Percentiles rank a stretch among this genome's conserved stretches.
Conservation (phyloP, 1,140 invertebrate genomes). For the Carcinoscorpius rotundicauda region DNA sequence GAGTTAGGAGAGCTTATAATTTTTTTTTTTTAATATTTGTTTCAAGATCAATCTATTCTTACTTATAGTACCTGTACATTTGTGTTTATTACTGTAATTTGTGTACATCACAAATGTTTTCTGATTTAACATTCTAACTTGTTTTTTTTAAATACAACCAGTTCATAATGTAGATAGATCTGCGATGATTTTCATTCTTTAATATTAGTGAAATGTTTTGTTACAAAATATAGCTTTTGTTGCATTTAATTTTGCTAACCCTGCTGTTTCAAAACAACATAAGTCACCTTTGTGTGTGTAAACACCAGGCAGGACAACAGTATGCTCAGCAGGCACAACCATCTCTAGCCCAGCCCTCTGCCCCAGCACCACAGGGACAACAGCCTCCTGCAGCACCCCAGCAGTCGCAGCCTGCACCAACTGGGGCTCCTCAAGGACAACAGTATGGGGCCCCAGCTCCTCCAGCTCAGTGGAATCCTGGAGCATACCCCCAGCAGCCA, state of each 20-base stretch:
- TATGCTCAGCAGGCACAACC: constrained; percentile 6
- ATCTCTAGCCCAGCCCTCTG: constrained; percentile 10
- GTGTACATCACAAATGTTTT: too few relatives aligned
- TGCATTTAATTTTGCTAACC: neutral
- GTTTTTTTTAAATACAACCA: too few relatives aligned
- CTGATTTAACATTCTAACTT: too few relatives aligned
- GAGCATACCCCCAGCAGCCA: neutral
- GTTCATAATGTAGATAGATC: too few relatives aligned
- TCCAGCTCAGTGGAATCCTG: constrained; percentile 12
- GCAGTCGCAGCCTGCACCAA: constrained; percentile 12
- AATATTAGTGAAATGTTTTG: neutral
- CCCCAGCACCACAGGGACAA: constrained; percentile 8
- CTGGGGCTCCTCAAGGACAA: constrained; percentile 6
- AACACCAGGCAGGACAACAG: neutral
- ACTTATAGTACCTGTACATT: too few relatives aligned
- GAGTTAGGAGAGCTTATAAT: too few relatives aligned
- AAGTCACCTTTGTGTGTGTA: neutral
- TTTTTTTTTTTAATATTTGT: too few relatives aligned
- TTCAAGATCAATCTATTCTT: too few relatives aligned
- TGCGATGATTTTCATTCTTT: neutral
- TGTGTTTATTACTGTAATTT: too few relatives aligned
- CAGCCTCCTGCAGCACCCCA: constrained; percentile 12
- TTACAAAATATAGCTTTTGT: neutral
- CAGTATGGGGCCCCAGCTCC: constrained; percentile 3
- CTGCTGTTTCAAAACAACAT: neutral